Percentiles rank a stretch among this genome's conserved stretches.
Evolutionary conservation across 2,797 vertebrate species (phyloP).

Genomic region (Rhodeus uyekii): DNA sequence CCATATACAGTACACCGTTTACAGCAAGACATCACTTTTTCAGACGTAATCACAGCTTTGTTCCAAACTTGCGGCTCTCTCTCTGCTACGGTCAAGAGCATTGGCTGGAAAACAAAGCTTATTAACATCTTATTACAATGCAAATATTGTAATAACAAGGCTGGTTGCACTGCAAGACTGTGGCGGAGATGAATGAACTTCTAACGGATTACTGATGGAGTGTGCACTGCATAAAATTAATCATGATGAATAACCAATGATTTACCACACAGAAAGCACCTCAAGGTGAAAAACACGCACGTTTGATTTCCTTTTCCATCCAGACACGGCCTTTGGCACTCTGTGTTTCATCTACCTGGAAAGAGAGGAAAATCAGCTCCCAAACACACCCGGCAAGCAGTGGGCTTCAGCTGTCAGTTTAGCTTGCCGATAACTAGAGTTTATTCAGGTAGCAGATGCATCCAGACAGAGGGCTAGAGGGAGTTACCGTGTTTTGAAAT

Average conservation of each 20-base stretch:
- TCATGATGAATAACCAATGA: slow-evolving; percentile 33
- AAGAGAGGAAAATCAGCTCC: slow-evolving; percentile 8
- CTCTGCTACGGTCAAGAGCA: not conserved
- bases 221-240: not conserved
- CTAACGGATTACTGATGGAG: slow-evolving; percentile 3
- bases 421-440: slow-evolving; percentile 45
- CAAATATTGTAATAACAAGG: slow-evolving; percentile 13
- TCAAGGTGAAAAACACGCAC: slow-evolving; percentile 26
- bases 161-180: not conserved
- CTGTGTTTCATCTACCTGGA: slow-evolving; percentile 20
- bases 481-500: slow-evolving; percentile 43
- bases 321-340: slow-evolving; percentile 15
- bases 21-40: not conserved
- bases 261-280: not conserved
- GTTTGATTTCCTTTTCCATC: slow-evolving; percentile 31
- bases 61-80: not conserved
- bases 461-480: slow-evolving; percentile 29
- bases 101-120: not conserved
- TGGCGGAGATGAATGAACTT: slow-evolving; percentile 19
- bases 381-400: not conserved
- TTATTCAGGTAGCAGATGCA: slow-evolving; percentile 46
- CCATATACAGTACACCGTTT: not conserved
- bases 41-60: not conserved
- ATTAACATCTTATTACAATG: not conserved
- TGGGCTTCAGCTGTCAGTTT: slow-evolving; percentile 34